Percentiles rank a stretch among this genome's conserved stretches.
phyloP scores from a whole-genome alignment of 2,113 vertebrate species.

The Phoxinus phoxinus region DNA sequence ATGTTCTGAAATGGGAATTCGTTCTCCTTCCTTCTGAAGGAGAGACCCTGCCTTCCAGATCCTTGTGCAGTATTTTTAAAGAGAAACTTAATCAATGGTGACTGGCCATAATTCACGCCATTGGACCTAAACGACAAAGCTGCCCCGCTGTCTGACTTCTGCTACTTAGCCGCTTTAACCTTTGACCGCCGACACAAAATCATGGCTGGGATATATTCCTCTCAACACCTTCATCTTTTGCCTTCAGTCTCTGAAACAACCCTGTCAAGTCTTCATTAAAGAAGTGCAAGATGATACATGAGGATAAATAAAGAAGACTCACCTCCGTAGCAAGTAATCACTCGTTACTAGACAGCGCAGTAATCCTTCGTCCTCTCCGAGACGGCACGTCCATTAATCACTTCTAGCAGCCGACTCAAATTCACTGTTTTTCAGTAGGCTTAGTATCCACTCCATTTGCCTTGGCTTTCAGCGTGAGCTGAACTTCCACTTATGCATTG shows the following conservation, averaged over 20 bases:
- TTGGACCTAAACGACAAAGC: constrained; percentile 61
- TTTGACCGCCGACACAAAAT: constrained; percentile 40
- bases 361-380: constrained; percentile 3
- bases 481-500: constrained; percentile 72
- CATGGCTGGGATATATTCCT: constrained; percentile 18
- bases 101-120: constrained; percentile 65
- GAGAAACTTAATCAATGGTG: constrained; percentile 59
- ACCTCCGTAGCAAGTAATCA: constrained; percentile 26
- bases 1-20: background rate
- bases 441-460: constrained; percentile 54
- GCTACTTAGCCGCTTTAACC: constrained; percentile 61
- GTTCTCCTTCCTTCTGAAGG: background rate
- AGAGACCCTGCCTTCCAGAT: background rate
- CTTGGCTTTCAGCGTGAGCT: constrained; percentile 55
- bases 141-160: constrained; percentile 58
- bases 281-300: background rate
- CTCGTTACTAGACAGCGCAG: constrained; percentile 6
- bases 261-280: constrained; percentile 23
- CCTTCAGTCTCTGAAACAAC: background rate
- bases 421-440: constrained; percentile 21
- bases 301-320: constrained; percentile 8
- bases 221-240: constrained; percentile 36
- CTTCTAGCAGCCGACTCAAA: constrained; percentile 15
- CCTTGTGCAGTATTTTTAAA: background rate
- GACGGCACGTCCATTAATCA: constrained; percentile 30